Conservation (phyloP, 1,140 invertebrate species). For the Megalopta genalis region DNA sequence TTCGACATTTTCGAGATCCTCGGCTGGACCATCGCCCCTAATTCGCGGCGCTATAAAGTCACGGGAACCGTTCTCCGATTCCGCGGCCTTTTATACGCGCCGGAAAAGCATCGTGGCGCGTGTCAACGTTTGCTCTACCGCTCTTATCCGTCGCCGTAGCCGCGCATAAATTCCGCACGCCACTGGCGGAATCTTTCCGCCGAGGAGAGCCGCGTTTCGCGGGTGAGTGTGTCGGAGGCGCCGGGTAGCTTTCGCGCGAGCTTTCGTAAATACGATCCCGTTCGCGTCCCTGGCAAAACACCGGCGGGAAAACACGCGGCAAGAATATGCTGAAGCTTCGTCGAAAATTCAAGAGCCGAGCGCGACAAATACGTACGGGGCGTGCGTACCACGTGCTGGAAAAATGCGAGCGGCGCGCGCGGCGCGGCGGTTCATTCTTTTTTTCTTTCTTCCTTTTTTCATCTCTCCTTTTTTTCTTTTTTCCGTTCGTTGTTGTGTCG, state of each 20-base stretch:
- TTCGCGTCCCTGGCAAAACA: background rate
- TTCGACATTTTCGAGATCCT: too few species aligned
- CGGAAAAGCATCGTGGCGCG: background rate
- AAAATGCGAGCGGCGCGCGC: background rate
- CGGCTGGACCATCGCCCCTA: too few species aligned
- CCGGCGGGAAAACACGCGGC: background rate
- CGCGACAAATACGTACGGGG: background rate
- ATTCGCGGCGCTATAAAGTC: background rate
- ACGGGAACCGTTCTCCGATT: background rate
- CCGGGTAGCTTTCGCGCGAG: background rate
- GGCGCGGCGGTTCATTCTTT: background rate
- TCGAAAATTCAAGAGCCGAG: background rate
- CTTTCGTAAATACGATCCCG: constrained; percentile 1
- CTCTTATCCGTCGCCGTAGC: background rate
- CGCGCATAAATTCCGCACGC: background rate
- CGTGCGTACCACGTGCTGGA: background rate
- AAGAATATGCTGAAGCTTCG: constrained; percentile 6
- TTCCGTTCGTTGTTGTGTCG: background rate
- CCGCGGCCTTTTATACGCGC: background rate
- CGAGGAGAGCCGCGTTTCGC: background rate
- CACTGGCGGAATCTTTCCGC: background rate
- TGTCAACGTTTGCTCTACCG: background rate
- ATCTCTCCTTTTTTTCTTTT: background rate
- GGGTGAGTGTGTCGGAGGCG: background rate
- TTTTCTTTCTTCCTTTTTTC: background rate